Percentiles rank a stretch among this genome's conserved stretches.
These are phyloP conservation scores for Aphelenchoides avenae DNA, from an alignment of 1,140 invertebrate genomes.

Conservation along the genomic window DNA sequence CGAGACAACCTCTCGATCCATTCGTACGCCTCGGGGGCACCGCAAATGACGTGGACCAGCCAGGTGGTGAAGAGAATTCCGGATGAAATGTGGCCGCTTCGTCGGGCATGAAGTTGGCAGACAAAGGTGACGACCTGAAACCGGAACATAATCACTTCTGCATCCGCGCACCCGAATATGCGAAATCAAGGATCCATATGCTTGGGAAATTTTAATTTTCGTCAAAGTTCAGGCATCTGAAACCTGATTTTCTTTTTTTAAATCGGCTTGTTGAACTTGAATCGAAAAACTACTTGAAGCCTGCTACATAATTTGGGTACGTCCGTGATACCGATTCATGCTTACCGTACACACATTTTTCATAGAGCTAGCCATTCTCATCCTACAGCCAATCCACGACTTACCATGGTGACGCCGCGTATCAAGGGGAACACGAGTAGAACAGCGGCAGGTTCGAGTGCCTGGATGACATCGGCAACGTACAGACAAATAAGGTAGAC, in stretches of 20 bases:
- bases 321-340: too few relatives aligned
- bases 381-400: conserved; percentile 12
- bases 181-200: too few relatives aligned
- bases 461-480: conserved; percentile 39
- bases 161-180: too few relatives aligned
- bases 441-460: conserved; percentile 15
- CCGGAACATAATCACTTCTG: too few relatives aligned
- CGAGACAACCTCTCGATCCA: conserved; percentile 29
- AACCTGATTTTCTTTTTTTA: too few relatives aligned
- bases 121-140: conserved; percentile 25
- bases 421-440: conserved; percentile 48
- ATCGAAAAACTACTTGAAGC: too few relatives aligned
- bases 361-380: too few relatives aligned
- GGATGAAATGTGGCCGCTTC: conserved; percentile 39
- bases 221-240: too few relatives aligned
- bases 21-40: conserved; percentile 48
- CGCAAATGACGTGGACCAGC: conserved; percentile 38
- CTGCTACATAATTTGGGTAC: too few relatives aligned
- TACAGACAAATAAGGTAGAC: conserved; percentile 33
- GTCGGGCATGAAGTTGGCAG: conserved; percentile 36
- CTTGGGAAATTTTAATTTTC: too few relatives aligned
- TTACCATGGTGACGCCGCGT: conserved; percentile 42
- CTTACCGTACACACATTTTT: too few relatives aligned
- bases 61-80: conserved; percentile 45
- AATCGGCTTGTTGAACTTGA: too few relatives aligned